Evolutionary conservation across 2,113 vertebrate genomes (phyloP), one percentile per base, ranked within the genome.

Genomic region (Pipa parva): DNA sequence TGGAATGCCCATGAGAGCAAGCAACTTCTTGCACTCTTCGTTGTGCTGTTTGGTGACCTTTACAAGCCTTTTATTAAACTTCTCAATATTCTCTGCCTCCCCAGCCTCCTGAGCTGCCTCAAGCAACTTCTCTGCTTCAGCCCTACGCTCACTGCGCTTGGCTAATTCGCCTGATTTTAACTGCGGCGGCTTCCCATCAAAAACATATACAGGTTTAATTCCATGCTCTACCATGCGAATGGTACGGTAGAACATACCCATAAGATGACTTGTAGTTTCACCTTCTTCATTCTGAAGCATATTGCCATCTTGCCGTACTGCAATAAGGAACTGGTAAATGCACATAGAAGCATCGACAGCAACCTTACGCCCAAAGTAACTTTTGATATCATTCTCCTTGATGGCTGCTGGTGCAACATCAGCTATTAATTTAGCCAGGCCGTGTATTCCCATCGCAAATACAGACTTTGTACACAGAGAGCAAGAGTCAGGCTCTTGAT

Each of bases 221-320:
- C 97, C 95, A 0, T 90, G 89, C 79, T 98, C 95, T 75, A 98
- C 76, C 92, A 99, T 98, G 74, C 95, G 94, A 73, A 99, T 92
- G 52, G 95, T 98, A 26, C 95, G 90, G 83, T 98, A 99, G 82
- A 99, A 99, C 92, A 98, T 94, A 26, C 97, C 95, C 95, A 99
- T 91, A 17, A 99, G 81, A 81, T 98, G 95, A 80, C 97, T 98
- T 1, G 97, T 99, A 1, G 95, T 97, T 75, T 99, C 97, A 0
- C 97, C 97, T 0, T 97, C 93, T 54, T 97, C 95, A 0, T 91
- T 97, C 71, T 97, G 94, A 5, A 99, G 83, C 58, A 90, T 81
- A 0, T 98, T 97, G 0, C 95, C 95, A 0, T 97, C 95, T 75
- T 98, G 97, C 36, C 97, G 84, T 22, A 99, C 97, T 0, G 95